Conservation (phyloP, 2,888 invertebrate genomes). For the Girardia tigrina region DNA sequence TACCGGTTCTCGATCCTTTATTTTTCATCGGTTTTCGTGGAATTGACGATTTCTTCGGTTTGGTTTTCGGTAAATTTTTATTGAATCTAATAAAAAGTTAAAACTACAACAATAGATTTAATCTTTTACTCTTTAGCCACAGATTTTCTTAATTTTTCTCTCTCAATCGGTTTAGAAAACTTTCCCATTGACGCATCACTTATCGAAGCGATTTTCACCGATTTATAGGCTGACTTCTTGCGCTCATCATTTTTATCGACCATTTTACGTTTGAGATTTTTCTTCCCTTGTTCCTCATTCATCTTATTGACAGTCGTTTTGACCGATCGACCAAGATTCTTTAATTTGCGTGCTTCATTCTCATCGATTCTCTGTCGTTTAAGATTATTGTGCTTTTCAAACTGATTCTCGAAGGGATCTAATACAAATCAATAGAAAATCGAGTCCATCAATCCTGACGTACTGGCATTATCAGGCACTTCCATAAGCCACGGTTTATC, state of each 20-base stretch:
- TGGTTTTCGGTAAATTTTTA: background rate
- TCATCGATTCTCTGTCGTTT: background rate
- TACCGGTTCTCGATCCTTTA: background rate
- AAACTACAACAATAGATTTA: background rate
- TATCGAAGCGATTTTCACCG: background rate
- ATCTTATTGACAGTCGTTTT: background rate
- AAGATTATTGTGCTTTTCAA: background rate
- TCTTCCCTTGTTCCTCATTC: too few species aligned
- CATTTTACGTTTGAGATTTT: too few species aligned
- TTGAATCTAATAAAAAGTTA: background rate
- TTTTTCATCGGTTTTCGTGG: constrained; percentile 9
- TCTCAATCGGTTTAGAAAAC: background rate
- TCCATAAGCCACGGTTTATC: constrained; percentile 49
- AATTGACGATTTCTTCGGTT: background rate
- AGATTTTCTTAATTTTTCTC: background rate
- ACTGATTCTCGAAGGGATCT: background rate
- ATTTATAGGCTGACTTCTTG: background rate
- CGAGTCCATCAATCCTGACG: too few species aligned
- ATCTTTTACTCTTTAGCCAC: background rate
- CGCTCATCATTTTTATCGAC: background rate
- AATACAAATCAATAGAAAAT: too few species aligned
- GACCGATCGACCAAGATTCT: background rate
- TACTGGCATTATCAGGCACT: constrained; percentile 25
- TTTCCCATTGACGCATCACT: constrained; percentile 1
- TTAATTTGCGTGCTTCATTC: background rate